Base-by-base conservation (phyloP, 2,888 invertebrate species). In the Spicauda simplicius region DNA sequence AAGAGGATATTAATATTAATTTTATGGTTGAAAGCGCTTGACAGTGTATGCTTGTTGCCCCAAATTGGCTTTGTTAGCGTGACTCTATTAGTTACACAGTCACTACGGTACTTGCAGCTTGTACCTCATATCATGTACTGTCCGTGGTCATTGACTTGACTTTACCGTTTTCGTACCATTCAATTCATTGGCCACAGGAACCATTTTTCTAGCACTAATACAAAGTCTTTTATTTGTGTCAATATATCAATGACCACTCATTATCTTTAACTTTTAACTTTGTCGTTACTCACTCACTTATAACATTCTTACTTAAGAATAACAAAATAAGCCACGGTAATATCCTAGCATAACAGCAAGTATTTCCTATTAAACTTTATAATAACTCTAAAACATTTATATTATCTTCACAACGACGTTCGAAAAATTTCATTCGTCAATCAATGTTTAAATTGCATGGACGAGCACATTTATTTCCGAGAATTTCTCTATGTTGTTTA, bases 81-180 rank as follows among this genome's bases (percentile, higher is more conserved):
- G 79, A 77, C 78, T 74, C 77, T 81, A 79, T 81, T 78, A 80
- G 70, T 71, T 71, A 79, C 77, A 81, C 75, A 75, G 73, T 78
- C 73, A 74, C 81, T 85, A 83, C 88, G 84, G 84, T 86, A 84
- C 85, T 81, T 76, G 80, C 79, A 72, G 78, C 79, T 81, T 54
- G 45, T 54, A 45, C 41, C 59, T 65, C 81, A 84, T 83, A 83
- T 83, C 79, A 83, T 82, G 54, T 48, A 80, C 80, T 80, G 78
- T 69, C 69, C 69, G 74, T 89, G 90, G 88, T 86, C 88, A 84
- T 80, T 86, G 88, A 87, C 88, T 86, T 80, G 69, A 73, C 74
- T 85, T 79, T 88, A 87, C 89, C 87, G 89, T 87, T 88, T 75
- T 48, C 60, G 37, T 48, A 55, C 53, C 55, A 60, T 60, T 65